These are phyloP conservation scores for Spodoptera exigua DNA, from an alignment of 2,888 invertebrate species.

Conservation along the genomic window DNA sequence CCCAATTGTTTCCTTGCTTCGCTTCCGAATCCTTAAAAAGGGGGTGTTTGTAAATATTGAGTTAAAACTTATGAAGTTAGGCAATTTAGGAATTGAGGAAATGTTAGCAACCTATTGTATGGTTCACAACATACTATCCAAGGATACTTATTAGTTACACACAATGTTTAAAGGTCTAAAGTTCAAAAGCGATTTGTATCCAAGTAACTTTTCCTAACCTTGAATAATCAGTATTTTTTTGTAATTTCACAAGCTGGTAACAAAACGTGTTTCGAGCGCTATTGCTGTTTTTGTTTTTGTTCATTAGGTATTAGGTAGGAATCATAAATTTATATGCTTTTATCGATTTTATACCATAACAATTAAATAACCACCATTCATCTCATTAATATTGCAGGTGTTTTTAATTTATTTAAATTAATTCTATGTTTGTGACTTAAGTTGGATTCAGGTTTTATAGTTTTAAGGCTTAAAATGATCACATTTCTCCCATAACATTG, in stretches of 20 bases:
- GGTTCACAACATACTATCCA: slow-evolving; percentile 9
- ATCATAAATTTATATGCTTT: slow-evolving; percentile 42
- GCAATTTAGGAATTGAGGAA: too few species aligned
- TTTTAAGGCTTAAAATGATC: slow-evolving; percentile 19
- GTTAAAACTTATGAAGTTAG: neutral
- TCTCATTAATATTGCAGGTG: slow-evolving; percentile 74
- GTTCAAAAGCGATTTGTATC: slow-evolving; percentile 48
- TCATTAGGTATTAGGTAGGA: slow-evolving; percentile 43
- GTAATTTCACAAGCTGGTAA: slow-evolving; percentile 62
- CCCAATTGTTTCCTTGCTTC: too few species aligned
- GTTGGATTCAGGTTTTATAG: slow-evolving; percentile 49
- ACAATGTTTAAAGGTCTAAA: slow-evolving; percentile 45
- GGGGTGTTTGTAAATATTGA: too few species aligned
- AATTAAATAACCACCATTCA: slow-evolving; percentile 64
- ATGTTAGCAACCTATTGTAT: too few species aligned
- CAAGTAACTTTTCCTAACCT: slow-evolving; percentile 71
- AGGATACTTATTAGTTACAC: slow-evolving; percentile 40
- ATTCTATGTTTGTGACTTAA: slow-evolving; percentile 58
- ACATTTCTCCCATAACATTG: slow-evolving; percentile 40
- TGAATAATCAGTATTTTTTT: slow-evolving; percentile 63
- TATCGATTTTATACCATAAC: slow-evolving; percentile 56
- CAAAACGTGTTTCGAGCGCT: slow-evolving; percentile 60
- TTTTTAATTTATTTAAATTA: slow-evolving; percentile 75
- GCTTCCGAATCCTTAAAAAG: too few species aligned
- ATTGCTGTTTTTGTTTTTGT: slow-evolving; percentile 58